These are phyloP conservation scores for Drosophila dives DNA, from an alignment of 2,888 invertebrate genomes.

Conservation along the genomic window DNA sequence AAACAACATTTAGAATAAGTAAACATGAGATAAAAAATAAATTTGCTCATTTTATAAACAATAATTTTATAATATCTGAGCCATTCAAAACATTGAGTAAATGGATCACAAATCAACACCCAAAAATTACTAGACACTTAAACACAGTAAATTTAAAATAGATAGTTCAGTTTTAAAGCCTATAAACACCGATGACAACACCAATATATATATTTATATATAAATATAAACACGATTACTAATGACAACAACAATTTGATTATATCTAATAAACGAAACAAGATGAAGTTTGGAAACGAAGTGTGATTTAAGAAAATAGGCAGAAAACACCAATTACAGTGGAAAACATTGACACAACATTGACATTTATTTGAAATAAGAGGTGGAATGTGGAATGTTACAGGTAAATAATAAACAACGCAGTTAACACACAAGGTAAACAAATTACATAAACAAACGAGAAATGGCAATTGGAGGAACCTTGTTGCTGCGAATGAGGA, in stretches of 20 bases:
- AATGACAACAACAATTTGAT: constrained; percentile 44
- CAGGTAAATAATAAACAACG: constrained; percentile 46
- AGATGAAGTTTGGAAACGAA: constrained; percentile 29
- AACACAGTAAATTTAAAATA: constrained; percentile 13
- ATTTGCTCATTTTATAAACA: background rate
- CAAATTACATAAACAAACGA: constrained; percentile 77
- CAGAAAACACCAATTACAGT: constrained; percentile 71
- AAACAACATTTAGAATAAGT: constrained; percentile 1
- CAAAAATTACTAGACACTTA: constrained; percentile 28
- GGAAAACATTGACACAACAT: constrained; percentile 55
- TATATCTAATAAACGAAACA: constrained; percentile 25
- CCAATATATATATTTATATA: constrained; percentile 13
- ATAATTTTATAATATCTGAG: background rate
- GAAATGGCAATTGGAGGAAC: constrained; percentile 51
- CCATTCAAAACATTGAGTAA: constrained; percentile 1
- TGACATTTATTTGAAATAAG: constrained; percentile 5
- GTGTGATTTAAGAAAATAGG: constrained; percentile 37
- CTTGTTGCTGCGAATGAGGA: constrained; percentile 48
- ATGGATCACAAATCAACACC: constrained; percentile 4
- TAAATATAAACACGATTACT: constrained; percentile 1
- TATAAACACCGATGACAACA: constrained; percentile 45
- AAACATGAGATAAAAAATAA: background rate
- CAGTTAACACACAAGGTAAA: constrained; percentile 55
- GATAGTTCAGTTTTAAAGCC: constrained; percentile 4
- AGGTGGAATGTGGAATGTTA: constrained; percentile 25